Percentiles rank a stretch among this genome's conserved stretches.
Evolutionary conservation across 2,113 vertebrate species (phyloP).

Genomic region (Gnathonemus longibarbis): DNA sequence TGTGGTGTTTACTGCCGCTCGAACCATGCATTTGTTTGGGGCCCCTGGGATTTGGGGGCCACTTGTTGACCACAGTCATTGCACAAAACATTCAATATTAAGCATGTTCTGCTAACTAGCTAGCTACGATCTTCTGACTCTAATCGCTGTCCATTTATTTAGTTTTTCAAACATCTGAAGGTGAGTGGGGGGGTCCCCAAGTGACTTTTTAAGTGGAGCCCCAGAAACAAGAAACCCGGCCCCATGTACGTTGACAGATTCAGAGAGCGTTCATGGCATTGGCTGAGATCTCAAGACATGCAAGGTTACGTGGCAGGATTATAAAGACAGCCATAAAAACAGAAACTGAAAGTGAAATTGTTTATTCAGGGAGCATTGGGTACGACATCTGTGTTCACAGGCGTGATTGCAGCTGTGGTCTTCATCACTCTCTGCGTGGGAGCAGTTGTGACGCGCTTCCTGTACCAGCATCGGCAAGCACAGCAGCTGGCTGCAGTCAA

Average conservation of each 20-base stretch:
- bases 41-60: background rate
- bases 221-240: background rate
- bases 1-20: background rate
- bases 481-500: constrained; percentile 54
- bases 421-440: constrained; percentile 68
- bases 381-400: constrained; percentile 39
- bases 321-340: background rate
- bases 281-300: background rate
- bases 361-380: background rate
- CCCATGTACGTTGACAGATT: background rate
- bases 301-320: background rate
- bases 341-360: background rate
- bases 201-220: background rate
- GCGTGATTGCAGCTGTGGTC: constrained; percentile 73
- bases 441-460: constrained; percentile 68
- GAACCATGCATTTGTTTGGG: background rate
- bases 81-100: background rate
- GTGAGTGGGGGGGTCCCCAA: no score
- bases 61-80: background rate
- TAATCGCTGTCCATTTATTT: background rate
- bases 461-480: constrained; percentile 69
- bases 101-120: background rate
- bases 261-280: background rate
- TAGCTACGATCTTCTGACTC: background rate
- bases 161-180: background rate